Conservation (phyloP, 2,797 vertebrate species). For the Pteropus rufus region DNA sequence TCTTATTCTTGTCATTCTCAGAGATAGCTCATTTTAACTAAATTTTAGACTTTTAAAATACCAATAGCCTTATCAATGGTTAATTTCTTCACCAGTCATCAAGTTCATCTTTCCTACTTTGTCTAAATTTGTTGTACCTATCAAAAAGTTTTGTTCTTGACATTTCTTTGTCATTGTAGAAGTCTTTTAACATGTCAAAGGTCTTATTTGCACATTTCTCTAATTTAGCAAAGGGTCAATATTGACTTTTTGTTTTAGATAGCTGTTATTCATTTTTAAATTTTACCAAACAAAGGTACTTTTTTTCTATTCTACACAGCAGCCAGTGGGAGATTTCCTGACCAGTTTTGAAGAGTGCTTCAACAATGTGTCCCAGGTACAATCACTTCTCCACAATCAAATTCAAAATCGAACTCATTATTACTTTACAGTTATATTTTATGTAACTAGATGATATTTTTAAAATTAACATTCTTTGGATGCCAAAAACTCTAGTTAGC, state of each 20-base stretch:
- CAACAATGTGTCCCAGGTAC: background rate
- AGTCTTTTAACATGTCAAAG: background rate
- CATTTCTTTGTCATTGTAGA: background rate
- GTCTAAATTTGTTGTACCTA: background rate
- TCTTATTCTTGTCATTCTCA: background rate
- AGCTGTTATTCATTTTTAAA: constrained; percentile 40
- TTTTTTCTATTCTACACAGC: background rate
- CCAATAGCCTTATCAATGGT: background rate
- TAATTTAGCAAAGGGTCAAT: constrained; percentile 40
- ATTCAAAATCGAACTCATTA: constrained; percentile 8
- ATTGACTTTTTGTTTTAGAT: background rate
- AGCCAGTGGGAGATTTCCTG: background rate
- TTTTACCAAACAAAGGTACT: background rate
- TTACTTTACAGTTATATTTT: constrained; percentile 14
- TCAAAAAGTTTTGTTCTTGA: constrained; percentile 18
- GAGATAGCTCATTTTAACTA: background rate
- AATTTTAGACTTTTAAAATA: background rate
- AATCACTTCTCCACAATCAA: background rate
- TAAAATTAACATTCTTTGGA: constrained; percentile 54
- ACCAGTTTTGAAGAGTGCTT: background rate
- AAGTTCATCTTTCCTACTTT: constrained; percentile 10
- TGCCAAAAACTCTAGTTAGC: constrained; percentile 19
- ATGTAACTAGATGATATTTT: constrained; percentile 62
- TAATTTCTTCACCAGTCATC: background rate
- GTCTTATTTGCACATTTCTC: background rate